Base-by-base conservation (phyloP, 2,888 invertebrate genomes). In the Syrista parreyssii region DNA sequence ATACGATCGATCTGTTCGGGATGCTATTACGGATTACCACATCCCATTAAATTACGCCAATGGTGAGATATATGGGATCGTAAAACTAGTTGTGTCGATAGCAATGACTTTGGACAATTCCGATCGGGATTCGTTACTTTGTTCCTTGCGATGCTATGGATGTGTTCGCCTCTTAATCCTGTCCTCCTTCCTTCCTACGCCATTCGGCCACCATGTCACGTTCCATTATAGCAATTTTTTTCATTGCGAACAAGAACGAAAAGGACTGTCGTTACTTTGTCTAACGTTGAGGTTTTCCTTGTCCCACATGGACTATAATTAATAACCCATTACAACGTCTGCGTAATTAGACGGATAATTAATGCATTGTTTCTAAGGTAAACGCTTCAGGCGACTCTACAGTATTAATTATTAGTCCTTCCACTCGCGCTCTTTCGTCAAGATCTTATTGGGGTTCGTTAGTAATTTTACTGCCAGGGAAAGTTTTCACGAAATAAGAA, bases 331-430 rank as follows among this genome's bases (percentile, higher is more conserved):
- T 55, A 55, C 9, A 55, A 55, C 15, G 55, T 55, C 55, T 55
- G 71, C 76, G 78, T 83, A 84, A 85, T 86, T 85, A 85, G 83
- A 72, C 72, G 75, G 76, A 79, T 85, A 84, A 86, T 84, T 85
- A 84, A 82, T 73, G 84, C 81, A 86, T 85, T 84, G 84, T 84
- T 82, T 83, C 78, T 76, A 78, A 77, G 78, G 32, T 33, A 33
- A 71, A 33, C 33, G 71, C 71, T 31, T 11, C 71, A 9, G 23
- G 71, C 71, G 31, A 71, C 32, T 12, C 12, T 31, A 71, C 71
- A 31, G 71, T 33, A 31, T 71, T 71, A 71, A 71, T 71, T 71
- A 71, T 71, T 33, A 23, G 23, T 55, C 15, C 23, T 74, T 34
- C 12, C 11, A 30, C 11, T 12, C 35, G 76, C 32, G 68, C 68